Base-by-base conservation (phyloP, 2,888 invertebrate species). In the Fragum sueziense region DNA sequence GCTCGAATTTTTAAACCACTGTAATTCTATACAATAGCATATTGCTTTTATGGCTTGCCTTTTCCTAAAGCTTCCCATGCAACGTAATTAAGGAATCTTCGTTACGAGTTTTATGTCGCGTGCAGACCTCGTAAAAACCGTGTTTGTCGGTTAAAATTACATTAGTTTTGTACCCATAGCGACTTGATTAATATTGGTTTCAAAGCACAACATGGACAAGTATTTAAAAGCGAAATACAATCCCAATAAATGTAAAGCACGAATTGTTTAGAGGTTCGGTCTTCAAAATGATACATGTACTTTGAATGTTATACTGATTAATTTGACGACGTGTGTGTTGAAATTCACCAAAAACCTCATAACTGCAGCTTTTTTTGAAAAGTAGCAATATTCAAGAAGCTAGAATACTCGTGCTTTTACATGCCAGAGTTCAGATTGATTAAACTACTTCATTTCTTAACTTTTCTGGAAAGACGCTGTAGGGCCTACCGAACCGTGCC, bases 71-170 rank as follows among this genome's bases (percentile, higher is more conserved):
- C 22, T 20, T n/a, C 37, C 25, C 25, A 25, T 9, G n/a, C 41
- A 14, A 65, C 41, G 37, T 65, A 41, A 65, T 65, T 25, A 33
- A 27, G 27, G 41, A 41, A 25, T 65, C 41, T 65, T 65, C n/a
- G 41, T 41, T 65, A 65, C 65, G 22, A 41, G 25, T 41, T 65
- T 65, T 65, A 65, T 65, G 65, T 65, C 65, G 65, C 65, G 65
- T 65, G 65, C 65, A 65, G 65, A 65, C 65, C 65, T 41, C 65
- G 27, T 65, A 65, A 65, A 65, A 41, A 22, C 41, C 25, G 25
- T 34, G 34, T 37, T 34, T 41, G 20, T 27, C 34, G 65, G 65
- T 41, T 17, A 34, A 65, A 27, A 27, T 65, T 41, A 65, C 61
- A 33, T 33, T 61, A 33, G 11, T 33, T 25, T 25, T 57, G 27